Conservation (phyloP, 2,113 vertebrate genomes). For the Sardina pilchardus region DNA sequence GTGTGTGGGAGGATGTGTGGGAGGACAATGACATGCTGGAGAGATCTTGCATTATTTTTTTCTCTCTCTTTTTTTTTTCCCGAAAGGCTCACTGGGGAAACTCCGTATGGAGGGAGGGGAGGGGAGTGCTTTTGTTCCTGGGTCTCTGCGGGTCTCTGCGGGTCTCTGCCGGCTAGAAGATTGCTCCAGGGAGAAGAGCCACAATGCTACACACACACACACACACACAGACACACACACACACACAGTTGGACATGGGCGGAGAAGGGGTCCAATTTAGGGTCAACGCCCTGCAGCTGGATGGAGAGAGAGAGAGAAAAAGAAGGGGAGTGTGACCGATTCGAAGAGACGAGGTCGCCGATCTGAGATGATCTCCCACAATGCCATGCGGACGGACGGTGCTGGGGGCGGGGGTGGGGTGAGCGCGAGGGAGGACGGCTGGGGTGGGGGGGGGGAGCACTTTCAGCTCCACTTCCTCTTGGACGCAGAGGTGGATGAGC, state of each 20-base stretch:
- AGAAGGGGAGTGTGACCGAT: neutral
- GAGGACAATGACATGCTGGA: neutral
- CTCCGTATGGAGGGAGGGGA: neutral
- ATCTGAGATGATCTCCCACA: neutral
- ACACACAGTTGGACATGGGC: neutral
- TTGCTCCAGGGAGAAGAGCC: neutral
- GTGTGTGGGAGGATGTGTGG: neutral
- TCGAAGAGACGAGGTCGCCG: neutral
- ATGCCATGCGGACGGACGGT: neutral
- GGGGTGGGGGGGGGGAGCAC: neutral
- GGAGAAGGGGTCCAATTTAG: neutral
- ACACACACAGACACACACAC: neutral
- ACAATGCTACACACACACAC: neutral
- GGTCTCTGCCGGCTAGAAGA: neutral
- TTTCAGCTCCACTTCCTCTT: slow-evolving; percentile 36
- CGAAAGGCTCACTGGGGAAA: neutral
- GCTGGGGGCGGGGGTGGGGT: neutral
- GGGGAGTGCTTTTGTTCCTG: neutral
- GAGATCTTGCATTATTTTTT: slow-evolving; percentile 10
- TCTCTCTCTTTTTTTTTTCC: neutral
- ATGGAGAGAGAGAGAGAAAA: neutral
- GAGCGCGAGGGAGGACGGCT: neutral
- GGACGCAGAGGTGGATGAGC: neutral
- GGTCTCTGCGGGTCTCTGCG: neutral
- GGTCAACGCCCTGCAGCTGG: slow-evolving; percentile 27